A percentile compares a stretch with the other conserved stretches of the same genome.
Evolutionary conservation across 2,797 vertebrate genomes (phyloP).

Genomic region (Rhynchonycteris naso): DNA sequence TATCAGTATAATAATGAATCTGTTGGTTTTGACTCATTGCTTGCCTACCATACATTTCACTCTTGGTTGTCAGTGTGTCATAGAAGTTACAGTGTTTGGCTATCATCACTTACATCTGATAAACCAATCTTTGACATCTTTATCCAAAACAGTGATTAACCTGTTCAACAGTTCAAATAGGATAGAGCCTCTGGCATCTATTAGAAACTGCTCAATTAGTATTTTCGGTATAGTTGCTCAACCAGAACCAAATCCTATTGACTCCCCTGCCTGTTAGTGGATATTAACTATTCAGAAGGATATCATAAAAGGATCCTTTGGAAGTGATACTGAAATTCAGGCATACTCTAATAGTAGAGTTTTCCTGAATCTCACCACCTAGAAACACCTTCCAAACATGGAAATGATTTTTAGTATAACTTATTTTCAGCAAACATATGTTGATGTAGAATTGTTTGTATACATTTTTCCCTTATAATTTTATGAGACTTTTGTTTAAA

Average conservation of each 20-base stretch:
- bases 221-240: not conserved
- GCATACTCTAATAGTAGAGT: not conserved
- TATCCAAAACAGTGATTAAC: not conserved
- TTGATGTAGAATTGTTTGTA: not conserved
- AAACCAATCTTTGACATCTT: slow-evolving; percentile 25
- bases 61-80: not conserved
- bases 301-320: not conserved
- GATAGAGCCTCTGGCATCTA: not conserved
- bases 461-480: not conserved
- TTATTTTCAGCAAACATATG: slow-evolving; percentile 1
- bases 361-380: not conserved
- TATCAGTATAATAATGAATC: not conserved
- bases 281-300: not conserved
- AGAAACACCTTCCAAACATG: not conserved
- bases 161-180: not conserved
- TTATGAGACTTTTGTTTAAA: not conserved
- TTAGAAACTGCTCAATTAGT: slow-evolving; percentile 19
- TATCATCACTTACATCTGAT: not conserved
- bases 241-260: not conserved
- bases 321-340: not conserved
- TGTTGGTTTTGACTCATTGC: slow-evolving; percentile 29
- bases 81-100: slow-evolving; percentile 1
- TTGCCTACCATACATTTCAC: not conserved
- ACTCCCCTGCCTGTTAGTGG: not conserved
- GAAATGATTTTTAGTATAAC: not conserved